phyloP scores from a whole-genome alignment of 2,797 vertebrate species.

The Mionectes olivaceus region DNA sequence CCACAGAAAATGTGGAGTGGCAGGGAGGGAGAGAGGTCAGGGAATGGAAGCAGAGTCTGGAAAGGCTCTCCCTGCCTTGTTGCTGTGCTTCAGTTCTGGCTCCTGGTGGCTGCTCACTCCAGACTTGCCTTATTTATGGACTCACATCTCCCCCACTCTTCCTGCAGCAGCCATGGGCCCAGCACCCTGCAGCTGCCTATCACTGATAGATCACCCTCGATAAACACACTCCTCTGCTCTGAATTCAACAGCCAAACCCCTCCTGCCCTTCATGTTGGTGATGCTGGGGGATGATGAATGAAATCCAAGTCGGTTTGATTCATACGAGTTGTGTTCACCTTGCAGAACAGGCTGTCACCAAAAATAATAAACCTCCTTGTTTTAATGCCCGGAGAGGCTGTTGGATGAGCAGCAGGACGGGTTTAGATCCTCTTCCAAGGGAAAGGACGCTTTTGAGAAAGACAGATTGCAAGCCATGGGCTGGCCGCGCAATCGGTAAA shows the following conservation, averaged over 20 bases:
- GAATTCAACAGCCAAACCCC: neutral
- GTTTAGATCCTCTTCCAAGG: constrained; percentile 43
- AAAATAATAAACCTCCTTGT: constrained; percentile 54
- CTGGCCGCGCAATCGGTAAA: neutral
- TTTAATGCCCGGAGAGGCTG: constrained; percentile 37
- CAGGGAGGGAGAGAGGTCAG: neutral
- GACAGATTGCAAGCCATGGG: neutral
- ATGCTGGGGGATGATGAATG: constrained; percentile 30
- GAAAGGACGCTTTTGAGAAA: neutral
- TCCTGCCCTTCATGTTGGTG: neutral
- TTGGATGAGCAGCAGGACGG: neutral
- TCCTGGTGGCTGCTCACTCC: neutral
- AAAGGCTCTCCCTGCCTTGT: neutral
- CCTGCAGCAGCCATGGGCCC: neutral
- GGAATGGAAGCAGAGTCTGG: fast-evolving
- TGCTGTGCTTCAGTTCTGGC: neutral
- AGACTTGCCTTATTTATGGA: neutral
- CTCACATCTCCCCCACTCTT: neutral
- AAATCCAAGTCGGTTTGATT: neutral
- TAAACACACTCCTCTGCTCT: neutral
- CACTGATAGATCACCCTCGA: fast-evolving
- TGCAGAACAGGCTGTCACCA: constrained; percentile 36
- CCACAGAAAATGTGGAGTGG: neutral
- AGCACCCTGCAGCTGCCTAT: neutral
- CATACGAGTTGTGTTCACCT: constrained; percentile 21